phyloP scores from a whole-genome alignment of 2,113 vertebrate genomes.

The Petroica traversi region DNA sequence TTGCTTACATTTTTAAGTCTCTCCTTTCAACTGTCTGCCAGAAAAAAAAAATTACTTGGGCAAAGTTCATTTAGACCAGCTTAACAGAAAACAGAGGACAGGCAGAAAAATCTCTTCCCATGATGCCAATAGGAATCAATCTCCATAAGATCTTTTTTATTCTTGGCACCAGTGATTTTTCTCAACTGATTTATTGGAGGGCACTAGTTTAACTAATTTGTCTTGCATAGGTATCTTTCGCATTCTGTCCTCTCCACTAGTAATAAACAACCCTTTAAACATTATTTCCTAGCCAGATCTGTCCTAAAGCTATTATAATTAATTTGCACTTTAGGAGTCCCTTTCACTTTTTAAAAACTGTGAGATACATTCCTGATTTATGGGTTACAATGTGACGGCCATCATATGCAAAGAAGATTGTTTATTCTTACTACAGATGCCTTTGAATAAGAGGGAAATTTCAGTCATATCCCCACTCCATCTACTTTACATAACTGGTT shows the following conservation, averaged over 20 bases:
- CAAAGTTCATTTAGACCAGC: conserved; percentile 71
- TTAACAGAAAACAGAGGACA: conserved; percentile 56
- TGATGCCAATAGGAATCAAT: conserved; percentile 75
- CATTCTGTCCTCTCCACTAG: not conserved
- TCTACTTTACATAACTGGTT: not conserved
- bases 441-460: not conserved
- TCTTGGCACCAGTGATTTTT: conserved; percentile 67
- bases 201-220: conserved; percentile 63
- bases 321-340: not conserved
- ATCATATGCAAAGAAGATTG: not conserved
- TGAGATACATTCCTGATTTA: conserved; percentile 7
- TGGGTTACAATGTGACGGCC: not conserved
- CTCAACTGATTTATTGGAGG: conserved; percentile 61
- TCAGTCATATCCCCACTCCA: not conserved
- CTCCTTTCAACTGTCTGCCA: conserved; percentile 52
- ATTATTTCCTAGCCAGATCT: conserved; percentile 14
- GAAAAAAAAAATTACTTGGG: conserved; percentile 48
- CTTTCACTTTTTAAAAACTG: conserved; percentile 11
- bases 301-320: conserved; percentile 3
- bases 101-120: conserved; percentile 58
- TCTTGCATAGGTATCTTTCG: conserved; percentile 66
- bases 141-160: conserved; percentile 61
- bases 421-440: conserved; percentile 12
- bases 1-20: conserved; percentile 28
- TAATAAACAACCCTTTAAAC: not conserved